Base-by-base conservation (phyloP, 2,797 vertebrate species). In the Trachurus trachurus region DNA sequence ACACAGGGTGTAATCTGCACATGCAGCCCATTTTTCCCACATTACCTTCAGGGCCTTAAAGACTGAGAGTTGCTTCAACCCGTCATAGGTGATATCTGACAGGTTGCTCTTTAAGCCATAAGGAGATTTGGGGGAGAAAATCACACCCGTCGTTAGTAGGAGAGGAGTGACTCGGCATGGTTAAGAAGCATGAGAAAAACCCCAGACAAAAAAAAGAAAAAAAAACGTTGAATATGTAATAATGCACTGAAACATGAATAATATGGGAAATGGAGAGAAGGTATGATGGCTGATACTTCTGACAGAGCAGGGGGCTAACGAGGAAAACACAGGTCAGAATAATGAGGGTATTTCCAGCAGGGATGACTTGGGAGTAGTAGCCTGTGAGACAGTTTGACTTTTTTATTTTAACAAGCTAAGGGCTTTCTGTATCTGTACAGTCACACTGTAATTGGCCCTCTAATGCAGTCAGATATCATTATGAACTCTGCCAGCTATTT, bases 11-110 rank as follows among this genome's bases (percentile, higher is more conserved):
- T 73, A 82, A 83, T 82, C 52, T 79, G 75, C 65, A 13, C 89
- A 92, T 91, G 90, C 88, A 84, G 47, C 70, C 80, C 83, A 59
- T 82, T 93, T 88, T 59, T 89, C 86, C 92, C 87, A 92, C 89
- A 83, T 97, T 99, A 99, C 98, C 98, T 99, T 99, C 66, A 97
- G 94, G 85, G 95, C 96, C 96, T 97, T 99, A 96, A 97, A 97
- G 95, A 97, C 94, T 93, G 96, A 96, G 92, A 96, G 88, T 95
- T 97, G 98, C 97, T 99, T 99, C 96, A 97, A 95, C 94, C 95
- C 96, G 59, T 97, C 97, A 86, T 95, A 95, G 94, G 96, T 97
- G 97, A 97, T 96, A 92, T 97, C 96, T 96, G 98, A 97, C 88
- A 97, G 96, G 95, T 98, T 98, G 95, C 94, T 96, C 98, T 99